These are phyloP conservation scores for Bombus superbus DNA, from an alignment of 1,140 invertebrate species.

Conservation along the genomic window DNA sequence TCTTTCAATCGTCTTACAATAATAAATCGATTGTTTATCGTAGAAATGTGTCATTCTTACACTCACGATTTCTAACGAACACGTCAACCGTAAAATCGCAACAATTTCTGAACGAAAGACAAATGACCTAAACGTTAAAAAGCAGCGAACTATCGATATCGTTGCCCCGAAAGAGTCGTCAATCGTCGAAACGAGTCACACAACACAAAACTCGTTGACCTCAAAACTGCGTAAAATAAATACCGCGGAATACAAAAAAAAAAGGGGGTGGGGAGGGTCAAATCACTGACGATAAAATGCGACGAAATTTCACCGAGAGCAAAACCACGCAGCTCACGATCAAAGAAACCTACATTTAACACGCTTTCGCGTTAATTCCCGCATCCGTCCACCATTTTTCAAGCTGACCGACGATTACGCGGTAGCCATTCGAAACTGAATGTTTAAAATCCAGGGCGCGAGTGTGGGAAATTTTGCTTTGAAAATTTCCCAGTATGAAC, in stretches of 20 bases:
- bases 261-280: too few relatives aligned
- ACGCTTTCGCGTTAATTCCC: conserved; percentile 28
- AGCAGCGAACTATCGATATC: conserved; percentile 15
- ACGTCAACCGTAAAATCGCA: too few relatives aligned
- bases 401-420: background rate
- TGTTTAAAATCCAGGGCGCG: background rate
- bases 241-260: background rate
- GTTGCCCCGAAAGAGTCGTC: background rate
- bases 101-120: background rate
- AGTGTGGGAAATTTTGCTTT: too few relatives aligned
- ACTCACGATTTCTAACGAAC: too few relatives aligned
- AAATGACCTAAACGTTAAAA: background rate
- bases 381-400: background rate
- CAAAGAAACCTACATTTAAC: conserved; percentile 34
- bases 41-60: too few relatives aligned
- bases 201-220: conserved; percentile 8
- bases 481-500: too few relatives aligned
- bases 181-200: conserved; percentile 5
- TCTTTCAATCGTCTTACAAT: too few relatives aligned
- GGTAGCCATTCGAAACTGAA: background rate
- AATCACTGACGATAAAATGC: conserved; percentile 14
- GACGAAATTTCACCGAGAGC: conserved; percentile 3
- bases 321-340: background rate
- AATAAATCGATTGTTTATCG: too few relatives aligned
- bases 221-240: conserved; percentile 18